Evolutionary conservation across 2,797 vertebrate genomes (phyloP).

Genomic region (Chaetodon trifasciatus): DNA sequence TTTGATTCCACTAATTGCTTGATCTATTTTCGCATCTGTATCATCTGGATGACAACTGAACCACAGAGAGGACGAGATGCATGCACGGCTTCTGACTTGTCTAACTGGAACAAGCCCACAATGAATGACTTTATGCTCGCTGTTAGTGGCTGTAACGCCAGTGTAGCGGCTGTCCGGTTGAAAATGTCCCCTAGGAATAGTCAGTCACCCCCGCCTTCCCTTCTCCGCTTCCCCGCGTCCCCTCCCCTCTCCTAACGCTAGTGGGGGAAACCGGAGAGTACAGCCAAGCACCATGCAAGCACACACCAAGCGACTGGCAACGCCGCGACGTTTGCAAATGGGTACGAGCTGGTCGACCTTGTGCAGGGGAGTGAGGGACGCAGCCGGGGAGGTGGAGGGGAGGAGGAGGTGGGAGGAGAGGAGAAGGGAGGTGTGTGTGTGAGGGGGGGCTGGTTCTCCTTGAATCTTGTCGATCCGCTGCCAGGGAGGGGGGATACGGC

Average conservation of each 20-base stretch:
- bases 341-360: slow-evolving; percentile 81
- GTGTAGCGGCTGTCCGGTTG: slow-evolving; percentile 70
- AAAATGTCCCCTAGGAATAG: slow-evolving; percentile 73
- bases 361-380: slow-evolving; percentile 74
- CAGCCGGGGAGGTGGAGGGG: slow-evolving; percentile 51
- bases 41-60: slow-evolving; percentile 41
- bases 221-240: slow-evolving; percentile 19
- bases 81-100: slow-evolving; percentile 38
- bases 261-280: slow-evolving; percentile 44
- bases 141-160: slow-evolving; percentile 65
- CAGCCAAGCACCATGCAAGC: slow-evolving; percentile 55
- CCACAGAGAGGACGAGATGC: slow-evolving; percentile 4
- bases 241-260: slow-evolving; percentile 45
- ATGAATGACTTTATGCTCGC: slow-evolving; percentile 56
- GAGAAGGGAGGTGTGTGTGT: not conserved
- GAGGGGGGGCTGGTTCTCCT: slow-evolving; percentile 58
- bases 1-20: slow-evolving; percentile 16
- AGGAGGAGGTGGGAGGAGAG: slow-evolving; percentile 12
- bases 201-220: slow-evolving; percentile 48
- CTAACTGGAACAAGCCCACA: slow-evolving; percentile 45
- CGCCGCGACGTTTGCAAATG: slow-evolving; percentile 68
- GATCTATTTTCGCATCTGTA: slow-evolving; percentile 53
- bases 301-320: slow-evolving; percentile 59
- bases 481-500: slow-evolving; percentile 53
- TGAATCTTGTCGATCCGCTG: slow-evolving; percentile 68